A percentile compares a stretch with the other conserved stretches of the same genome.
Evolutionary conservation across 2,797 vertebrate species (phyloP).

Genomic region (Sandelia bainsii): DNA sequence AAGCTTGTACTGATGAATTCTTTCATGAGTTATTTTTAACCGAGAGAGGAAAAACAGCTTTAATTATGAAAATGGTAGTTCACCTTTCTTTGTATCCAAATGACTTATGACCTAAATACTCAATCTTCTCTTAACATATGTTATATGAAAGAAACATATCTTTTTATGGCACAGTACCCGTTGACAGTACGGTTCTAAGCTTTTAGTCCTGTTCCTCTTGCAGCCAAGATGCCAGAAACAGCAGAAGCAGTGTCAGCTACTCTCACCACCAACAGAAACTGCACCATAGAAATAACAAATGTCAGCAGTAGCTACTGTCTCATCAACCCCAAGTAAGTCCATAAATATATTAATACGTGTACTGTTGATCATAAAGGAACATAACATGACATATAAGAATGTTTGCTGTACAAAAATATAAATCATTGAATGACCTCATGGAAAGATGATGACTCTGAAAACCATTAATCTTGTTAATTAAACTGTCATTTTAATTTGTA

Average conservation of each 20-base stretch:
- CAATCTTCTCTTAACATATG: neutral
- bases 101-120: neutral
- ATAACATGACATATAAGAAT: neutral
- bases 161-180: neutral
- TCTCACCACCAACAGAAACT: slow-evolving; percentile 81
- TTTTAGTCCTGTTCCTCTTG: slow-evolving; percentile 32
- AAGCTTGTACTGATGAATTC: neutral
- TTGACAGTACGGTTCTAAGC: slow-evolving; percentile 12
- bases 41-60: neutral
- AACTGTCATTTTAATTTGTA: too few relatives aligned
- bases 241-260: slow-evolving; percentile 79
- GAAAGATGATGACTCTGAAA: neutral
- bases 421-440: neutral
- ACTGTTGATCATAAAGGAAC: neutral
- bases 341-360: neutral
- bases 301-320: slow-evolving; percentile 71
- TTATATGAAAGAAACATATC: neutral
- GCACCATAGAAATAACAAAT: slow-evolving; percentile 80
- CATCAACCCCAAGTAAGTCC: slow-evolving; percentile 82
- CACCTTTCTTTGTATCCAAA: neutral
- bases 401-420: neutral
- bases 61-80: neutral
- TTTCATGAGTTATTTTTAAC: neutral
- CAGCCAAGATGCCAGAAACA: slow-evolving; percentile 77
- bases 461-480: too few relatives aligned